Evolutionary conservation across 2,888 invertebrate genomes (phyloP).

Genomic region (Lingula anatina): DNA sequence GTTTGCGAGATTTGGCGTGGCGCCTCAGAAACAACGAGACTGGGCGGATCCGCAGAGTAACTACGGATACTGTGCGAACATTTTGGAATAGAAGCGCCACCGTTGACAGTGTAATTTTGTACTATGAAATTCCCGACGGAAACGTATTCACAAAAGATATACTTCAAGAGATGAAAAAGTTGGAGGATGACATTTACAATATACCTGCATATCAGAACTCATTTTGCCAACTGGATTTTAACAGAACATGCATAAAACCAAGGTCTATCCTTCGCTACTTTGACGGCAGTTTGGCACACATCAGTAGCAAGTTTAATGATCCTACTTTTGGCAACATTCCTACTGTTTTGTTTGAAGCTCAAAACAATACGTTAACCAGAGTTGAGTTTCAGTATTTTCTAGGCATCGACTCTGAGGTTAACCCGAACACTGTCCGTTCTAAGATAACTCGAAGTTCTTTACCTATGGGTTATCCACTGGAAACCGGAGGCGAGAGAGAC

Average conservation of each 20-base stretch:
- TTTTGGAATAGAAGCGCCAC: constrained; percentile 5
- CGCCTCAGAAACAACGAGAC: constrained; percentile 14
- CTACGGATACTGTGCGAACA: too few species aligned
- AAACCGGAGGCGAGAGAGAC: constrained; percentile 13
- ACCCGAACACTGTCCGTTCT: constrained; percentile 7
- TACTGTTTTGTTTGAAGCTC: constrained; percentile 18
- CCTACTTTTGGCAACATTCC: constrained; percentile 22
- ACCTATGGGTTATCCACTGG: constrained; percentile 19
- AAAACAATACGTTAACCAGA: constrained; percentile 15
- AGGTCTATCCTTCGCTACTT: constrained; percentile 25
- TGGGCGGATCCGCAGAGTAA: constrained; percentile 12
- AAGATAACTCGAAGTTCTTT: constrained; percentile 17
- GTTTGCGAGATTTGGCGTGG: constrained; percentile 23
- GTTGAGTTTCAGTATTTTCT: constrained; percentile 18
- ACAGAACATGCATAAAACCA: constrained; percentile 13
- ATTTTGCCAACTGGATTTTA: constrained; percentile 6
- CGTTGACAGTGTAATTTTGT: constrained; percentile 17
- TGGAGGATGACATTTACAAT: constrained; percentile 18
- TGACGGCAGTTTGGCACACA: constrained; percentile 22
- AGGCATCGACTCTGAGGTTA: constrained; percentile 14
- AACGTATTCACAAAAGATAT: constrained; percentile 29
- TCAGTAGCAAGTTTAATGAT: constrained; percentile 23
- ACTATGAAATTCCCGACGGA: constrained; percentile 18
- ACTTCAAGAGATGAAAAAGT: constrained; percentile 19
- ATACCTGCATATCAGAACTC: constrained; percentile 15